Evolutionary conservation across 2,888 invertebrate genomes (phyloP), one percentile per base, ranked within the genome.

Genomic region (Rotaria magnacalcarata): DNA sequence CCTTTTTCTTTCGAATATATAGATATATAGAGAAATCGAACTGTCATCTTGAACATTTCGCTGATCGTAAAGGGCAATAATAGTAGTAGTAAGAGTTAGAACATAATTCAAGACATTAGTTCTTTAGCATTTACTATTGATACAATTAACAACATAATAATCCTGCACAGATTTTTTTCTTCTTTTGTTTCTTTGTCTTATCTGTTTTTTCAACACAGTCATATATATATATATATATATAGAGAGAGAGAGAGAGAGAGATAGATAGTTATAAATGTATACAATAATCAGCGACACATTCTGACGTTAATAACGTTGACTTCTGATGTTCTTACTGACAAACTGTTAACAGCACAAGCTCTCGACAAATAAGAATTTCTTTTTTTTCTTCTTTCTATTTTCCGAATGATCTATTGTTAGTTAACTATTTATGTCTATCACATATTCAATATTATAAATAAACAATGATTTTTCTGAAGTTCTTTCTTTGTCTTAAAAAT

Each of bases 61-160:
- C 16, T 67, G 27, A 14, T 67, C 16, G 56, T 8, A 52, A 52
- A 52, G 52, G 52, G 52, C 52, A 52, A 14, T 16, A 52, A 52
- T 52, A 52, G 52, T 16, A 52, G 8, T 56, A 56, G 21, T 21
- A 56, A 67, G 34, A 67, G 67, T 34, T 27, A 67, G 34, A 67
- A 67, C 67, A 67, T 67, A 34, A 67, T 67, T 34, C 34, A 67
- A 11, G 27, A 34, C 67, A 67, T 34, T 0, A 27, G 16, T 67
- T 34, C 27, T 10, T 67, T 14, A 14, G 11, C 67, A 67, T 27
- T 67, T 67, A 14, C 27, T 67, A 27, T 67, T 67, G 67, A 67
- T 67, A 16, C 27, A 67, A 67, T 67, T 67, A 67, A 67, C 67
- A 67, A 34, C 34, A 67, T 34, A 67, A 67, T 67, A 67, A 67